Base-by-base conservation (phyloP, 2,888 invertebrate species). In the Cyclophora albipunctata region DNA sequence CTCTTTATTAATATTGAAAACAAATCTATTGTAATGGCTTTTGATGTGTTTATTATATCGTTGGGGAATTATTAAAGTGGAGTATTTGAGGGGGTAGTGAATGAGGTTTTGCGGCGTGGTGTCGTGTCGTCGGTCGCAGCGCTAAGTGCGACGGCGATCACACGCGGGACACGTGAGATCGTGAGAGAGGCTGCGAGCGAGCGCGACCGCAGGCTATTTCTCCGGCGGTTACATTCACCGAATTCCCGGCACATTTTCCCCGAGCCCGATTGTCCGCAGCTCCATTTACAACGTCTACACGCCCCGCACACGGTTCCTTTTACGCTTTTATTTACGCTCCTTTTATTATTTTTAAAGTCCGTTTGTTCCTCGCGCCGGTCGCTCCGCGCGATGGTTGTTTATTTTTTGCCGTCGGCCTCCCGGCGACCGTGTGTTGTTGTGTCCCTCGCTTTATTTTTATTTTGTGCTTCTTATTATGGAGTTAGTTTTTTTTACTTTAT, bases 271-370 rank as follows among this genome's bases (percentile, higher is more conserved):
- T 84, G 87, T 86, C 86, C 84, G 82, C 83, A 82, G 84, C 84
- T 82, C 86, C 86, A 83, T 85, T 86, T 87, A 87, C 86, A 87
- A 84, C 86, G 84, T 85, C 86, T 85, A 86, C 86, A 86, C 84
- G 83, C 81, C 79, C 84, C 81, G 76, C 84, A 20, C 20, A 20
- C 84, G 84, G 87, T 84, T 85, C 85, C 87, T 86, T 87, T 86
- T 85, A 88, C 86, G 85, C 85, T 86, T 87, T 87, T 87, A 86
- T 88, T 87, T 88, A 86, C 85, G 84, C 81, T 85, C 82, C 83
- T 86, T 87, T 87, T 87, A 85, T 87, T 87, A 84, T 86, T 86
- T 88, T 84, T 81, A 84, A 84, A 86, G 84, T 84, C 83, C 84
- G 85, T 87, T 87, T 88, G 86, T 85, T 84, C 84, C 82, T 85